Conservation (phyloP, 2,888 invertebrate species). For the Zelleria hepariella region DNA sequence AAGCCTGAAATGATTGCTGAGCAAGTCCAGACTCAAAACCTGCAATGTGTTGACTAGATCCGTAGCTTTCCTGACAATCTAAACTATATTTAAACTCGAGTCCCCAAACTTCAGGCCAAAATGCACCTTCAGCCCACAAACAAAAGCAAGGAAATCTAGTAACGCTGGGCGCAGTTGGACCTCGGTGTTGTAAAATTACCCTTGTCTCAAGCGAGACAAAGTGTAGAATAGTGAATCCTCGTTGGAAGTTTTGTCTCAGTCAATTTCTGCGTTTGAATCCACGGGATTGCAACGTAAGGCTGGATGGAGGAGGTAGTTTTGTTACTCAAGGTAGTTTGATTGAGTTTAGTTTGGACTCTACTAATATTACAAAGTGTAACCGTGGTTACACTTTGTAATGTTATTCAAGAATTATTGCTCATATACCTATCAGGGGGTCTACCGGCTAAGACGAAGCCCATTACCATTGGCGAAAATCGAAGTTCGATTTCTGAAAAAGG, state of each 20-base stretch:
- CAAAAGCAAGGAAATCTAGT: neutral
- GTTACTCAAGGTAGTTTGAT: neutral
- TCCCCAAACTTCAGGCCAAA: neutral
- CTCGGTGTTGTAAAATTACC: neutral
- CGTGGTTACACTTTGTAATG: no score
- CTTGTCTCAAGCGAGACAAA: neutral
- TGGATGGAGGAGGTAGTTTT: neutral
- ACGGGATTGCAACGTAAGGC: neutral
- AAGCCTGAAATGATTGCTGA: neutral
- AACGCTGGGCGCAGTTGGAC: neutral
- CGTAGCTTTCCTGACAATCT: neutral
- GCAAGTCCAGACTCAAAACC: neutral
- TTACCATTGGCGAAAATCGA: no score
- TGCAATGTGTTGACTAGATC: neutral
- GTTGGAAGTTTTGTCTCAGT: neutral
- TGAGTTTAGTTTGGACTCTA: neutral
- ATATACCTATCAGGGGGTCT: no score
- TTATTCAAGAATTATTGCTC: neutral
- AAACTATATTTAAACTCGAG: neutral
- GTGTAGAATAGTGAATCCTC: neutral
- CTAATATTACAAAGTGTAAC: no score
- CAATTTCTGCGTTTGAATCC: neutral
- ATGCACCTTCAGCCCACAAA: neutral
- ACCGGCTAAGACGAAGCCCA: no score
- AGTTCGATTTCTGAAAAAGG: no score